Base-by-base conservation (phyloP, 2,797 vertebrate species). In the Diglossa cyanea region DNA sequence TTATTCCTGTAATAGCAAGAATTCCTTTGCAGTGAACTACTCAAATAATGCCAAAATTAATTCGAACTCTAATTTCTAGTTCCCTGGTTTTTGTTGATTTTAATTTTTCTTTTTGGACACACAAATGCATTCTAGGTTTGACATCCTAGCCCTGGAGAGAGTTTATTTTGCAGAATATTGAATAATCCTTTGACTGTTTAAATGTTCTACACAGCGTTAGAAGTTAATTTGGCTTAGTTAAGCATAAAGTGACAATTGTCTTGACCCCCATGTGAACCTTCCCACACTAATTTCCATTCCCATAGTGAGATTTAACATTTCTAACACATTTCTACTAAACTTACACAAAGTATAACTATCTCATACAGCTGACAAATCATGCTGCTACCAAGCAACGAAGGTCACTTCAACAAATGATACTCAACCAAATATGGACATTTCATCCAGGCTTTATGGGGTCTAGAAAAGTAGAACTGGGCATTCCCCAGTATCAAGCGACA, bases 171-270 rank as follows among this genome's bases (percentile, higher is more conserved):
- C 71, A 94, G 81, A 93, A 90, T 50, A 83, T 68, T 90, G 44
- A 84, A 93, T 85, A 83, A 96, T 93, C 62, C 86, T 78, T 39
- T 86, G 75, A 96, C 66, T 82, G 84, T 60, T 78, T 86, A 70
- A 68, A 88, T 60, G 15, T 90, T 95, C 72, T 65, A 91, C 72
- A 94, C 95, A 91, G 95, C 58, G 84, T 88, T 93, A 90, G 93
- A 88, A 97, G 95, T 83, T 97, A 97, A 96, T 97, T 96, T 97
- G 95, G 95, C 90, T 96, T 90, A 67, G 81, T 96, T 97, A 96
- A 95, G 71, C 95, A 96, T 96, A 95, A 96, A 93, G 94, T 95
- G 93, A 96, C 96, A 97, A 97, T 93, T 30, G 23, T 85, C 60
- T 78, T 96, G 94, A 97, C 83, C 73, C 55, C 62, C 18, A 10